Percentiles rank a stretch among this genome's conserved stretches.
phyloP scores from a whole-genome alignment of 1,140 invertebrate species.

The Neotoxoptera formosana region DNA sequence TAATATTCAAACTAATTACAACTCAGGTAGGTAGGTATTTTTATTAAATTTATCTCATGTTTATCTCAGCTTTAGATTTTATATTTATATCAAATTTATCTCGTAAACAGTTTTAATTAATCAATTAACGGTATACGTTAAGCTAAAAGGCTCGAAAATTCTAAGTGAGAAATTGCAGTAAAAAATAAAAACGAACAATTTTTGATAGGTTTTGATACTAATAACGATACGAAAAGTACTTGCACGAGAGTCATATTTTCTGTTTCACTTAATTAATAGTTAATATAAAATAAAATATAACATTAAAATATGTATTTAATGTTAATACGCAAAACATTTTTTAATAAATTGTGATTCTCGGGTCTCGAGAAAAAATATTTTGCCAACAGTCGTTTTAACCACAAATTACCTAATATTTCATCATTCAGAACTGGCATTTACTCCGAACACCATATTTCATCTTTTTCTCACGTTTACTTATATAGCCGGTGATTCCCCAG shows the following conservation, averaged over 20 bases:
- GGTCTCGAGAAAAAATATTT: not conserved
- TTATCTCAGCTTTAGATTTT: not conserved
- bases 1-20: not conserved
- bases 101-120: not conserved
- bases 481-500: conserved; percentile 10
- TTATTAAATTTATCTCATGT: not conserved
- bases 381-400: not conserved
- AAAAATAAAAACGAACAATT: not conserved
- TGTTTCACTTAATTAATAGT: not conserved
- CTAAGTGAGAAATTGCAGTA: not conserved
- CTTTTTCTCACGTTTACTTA: conserved; percentile 26
- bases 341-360: not conserved
- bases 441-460: conserved; percentile 33
- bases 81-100: not conserved
- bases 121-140: not conserved
- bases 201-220: not conserved
- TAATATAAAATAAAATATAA: not conserved
- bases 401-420: conserved; percentile 38
- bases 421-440: conserved; percentile 34
- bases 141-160: not conserved
- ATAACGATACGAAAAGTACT: not conserved
- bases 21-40: not conserved
- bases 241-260: not conserved
- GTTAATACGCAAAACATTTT: not conserved
- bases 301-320: not conserved